Evolutionary conservation across 2,888 invertebrate genomes (phyloP), one percentile per base, ranked within the genome.

Genomic region (Agriopis aurantiaria): DNA sequence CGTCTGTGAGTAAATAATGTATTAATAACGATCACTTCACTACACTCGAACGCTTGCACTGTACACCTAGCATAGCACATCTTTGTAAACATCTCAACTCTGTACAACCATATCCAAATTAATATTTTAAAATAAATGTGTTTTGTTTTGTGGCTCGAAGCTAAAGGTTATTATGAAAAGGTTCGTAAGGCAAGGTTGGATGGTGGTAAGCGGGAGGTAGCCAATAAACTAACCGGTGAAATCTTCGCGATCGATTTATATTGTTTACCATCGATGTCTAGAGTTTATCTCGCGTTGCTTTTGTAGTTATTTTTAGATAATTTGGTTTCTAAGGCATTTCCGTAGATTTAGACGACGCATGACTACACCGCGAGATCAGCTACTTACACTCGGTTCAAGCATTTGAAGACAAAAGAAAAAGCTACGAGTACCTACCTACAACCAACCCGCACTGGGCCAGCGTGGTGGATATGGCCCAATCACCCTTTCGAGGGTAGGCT

Each of bases 1-100:
- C 59, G 51, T 65, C 64, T 80, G 82, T 88, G 84, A 84, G 87
- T 84, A 80, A 80, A 78, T 77, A 78, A 74, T 77, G 79, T 91
- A 91, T 90, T 85, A 85, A 91, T 92, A 92, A 80, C 87, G 85
- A 66, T 88, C 85, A 88, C 89, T 85, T 90, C 89, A 90, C 80
- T 76, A 74, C 65, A 70, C 74, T 68, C 10, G 12, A 65, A 61
- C 62, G 61, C 8, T 53, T 64, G 68, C 61, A 58, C 56, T 68
- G 52, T 45, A 64, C 14, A 33, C 40, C 53, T 60, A 59, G 59
- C 40, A 11, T 57, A 57, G 41, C 5, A 23, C 5, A 23, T 11
- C 12, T 58, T 46, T 46, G 45, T 67, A 67, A 60, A 67, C 60
- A 67, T 49, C 23, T 23, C 17, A 0, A 10, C 51, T n/a, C n/a